Evolutionary conservation across 2,888 invertebrate species (phyloP).

Genomic region (Notodonta dromedarius): DNA sequence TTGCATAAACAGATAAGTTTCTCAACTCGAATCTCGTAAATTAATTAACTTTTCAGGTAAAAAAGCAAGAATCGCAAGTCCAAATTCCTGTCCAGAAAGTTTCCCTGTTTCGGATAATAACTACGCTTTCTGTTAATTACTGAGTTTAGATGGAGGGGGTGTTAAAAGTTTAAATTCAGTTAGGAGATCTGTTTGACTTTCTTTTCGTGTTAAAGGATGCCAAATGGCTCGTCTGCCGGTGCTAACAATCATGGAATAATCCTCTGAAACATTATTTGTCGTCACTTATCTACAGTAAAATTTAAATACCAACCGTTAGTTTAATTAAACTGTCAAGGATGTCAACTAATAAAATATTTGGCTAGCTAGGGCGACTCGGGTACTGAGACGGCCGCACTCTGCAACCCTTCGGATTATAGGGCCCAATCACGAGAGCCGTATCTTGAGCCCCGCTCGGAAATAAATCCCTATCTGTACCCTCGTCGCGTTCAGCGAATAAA

Average conservation of each 20-base stretch:
- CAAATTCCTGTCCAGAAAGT: slow-evolving; percentile 64
- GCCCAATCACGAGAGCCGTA: slow-evolving; percentile 61
- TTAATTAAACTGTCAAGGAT: slow-evolving; percentile 44
- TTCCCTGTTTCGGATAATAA: slow-evolving; percentile 64
- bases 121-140: slow-evolving; percentile 71
- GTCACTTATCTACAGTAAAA: neutral
- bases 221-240: slow-evolving; percentile 31
- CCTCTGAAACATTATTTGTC: slow-evolving; percentile 15
- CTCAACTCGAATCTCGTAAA: slow-evolving; percentile 63
- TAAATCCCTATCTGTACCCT: slow-evolving; percentile 68
- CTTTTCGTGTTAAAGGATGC: slow-evolving; percentile 25
- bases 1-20: slow-evolving; percentile 74
- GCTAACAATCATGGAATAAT: slow-evolving; percentile 32
- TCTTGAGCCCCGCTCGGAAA: slow-evolving; percentile 63
- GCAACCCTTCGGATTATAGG: slow-evolving; percentile 54
- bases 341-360: slow-evolving; percentile 42
- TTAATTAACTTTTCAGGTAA: slow-evolving; percentile 75
- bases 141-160: slow-evolving; percentile 48
- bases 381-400: slow-evolving; percentile 34
- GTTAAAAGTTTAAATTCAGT: slow-evolving; percentile 60
- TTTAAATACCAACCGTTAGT: slow-evolving; percentile 20
- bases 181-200: slow-evolving; percentile 35
- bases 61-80: slow-evolving; percentile 62
- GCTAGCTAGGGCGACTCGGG: slow-evolving; percentile 26
- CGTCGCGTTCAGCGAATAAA: slow-evolving; percentile 64